A percentile compares a stretch with the other conserved stretches of the same genome.
Evolutionary conservation across 1,140 invertebrate species (phyloP).

Genomic region (Calycopis cecrops): DNA sequence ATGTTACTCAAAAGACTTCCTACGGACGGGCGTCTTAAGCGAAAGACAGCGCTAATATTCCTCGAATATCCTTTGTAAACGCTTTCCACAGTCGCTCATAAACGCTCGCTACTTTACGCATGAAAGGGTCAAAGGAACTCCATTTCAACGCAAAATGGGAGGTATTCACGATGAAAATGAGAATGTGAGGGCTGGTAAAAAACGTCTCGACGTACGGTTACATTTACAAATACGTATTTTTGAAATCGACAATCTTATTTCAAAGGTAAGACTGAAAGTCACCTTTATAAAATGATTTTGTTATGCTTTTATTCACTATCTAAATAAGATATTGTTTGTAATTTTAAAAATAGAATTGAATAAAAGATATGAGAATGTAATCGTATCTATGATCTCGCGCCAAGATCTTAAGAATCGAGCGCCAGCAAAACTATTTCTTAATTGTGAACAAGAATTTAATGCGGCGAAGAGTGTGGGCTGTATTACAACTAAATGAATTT

Average conservation of each 20-base stretch:
- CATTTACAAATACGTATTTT: neutral
- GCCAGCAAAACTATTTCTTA: no score
- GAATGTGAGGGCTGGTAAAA: conserved; percentile 18
- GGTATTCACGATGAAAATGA: conserved; percentile 58
- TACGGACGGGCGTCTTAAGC: neutral
- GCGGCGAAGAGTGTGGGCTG: no score
- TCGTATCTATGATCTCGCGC: neutral
- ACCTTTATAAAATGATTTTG: no score
- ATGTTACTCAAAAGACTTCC: neutral
- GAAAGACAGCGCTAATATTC: conserved; percentile 1
- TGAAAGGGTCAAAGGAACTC: conserved; percentile 56
- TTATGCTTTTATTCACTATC: neutral
- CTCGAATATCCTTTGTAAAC: conserved; percentile 11
- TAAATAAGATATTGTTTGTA: neutral
- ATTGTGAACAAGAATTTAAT: no score
- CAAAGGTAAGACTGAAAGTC: neutral
- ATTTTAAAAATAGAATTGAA: no score
- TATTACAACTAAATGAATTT: no score
- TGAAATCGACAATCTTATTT: neutral
- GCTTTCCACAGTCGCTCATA: conserved; percentile 8
- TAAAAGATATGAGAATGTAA: neutral
- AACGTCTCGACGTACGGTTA: neutral
- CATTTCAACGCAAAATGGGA: conserved; percentile 47
- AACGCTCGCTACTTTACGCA: conserved; percentile 30
- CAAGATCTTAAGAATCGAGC: neutral